Base-by-base conservation (phyloP, 1,140 invertebrate species). In the Aphaenogaster rudis region DNA sequence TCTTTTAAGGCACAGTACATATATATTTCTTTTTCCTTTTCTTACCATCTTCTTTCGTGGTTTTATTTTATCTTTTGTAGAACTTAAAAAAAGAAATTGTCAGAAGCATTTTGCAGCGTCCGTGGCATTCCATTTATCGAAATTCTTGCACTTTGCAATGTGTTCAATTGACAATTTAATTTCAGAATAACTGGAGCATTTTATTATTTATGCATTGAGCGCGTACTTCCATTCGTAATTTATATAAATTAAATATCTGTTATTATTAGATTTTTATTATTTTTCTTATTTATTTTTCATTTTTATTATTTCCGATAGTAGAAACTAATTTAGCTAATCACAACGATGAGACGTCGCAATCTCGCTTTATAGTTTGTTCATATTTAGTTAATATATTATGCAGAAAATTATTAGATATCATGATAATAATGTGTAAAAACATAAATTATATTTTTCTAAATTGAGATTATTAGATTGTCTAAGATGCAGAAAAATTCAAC, bases 291-390 rank as follows among this genome's bases (percentile, higher is more conserved):
- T 21, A 21, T 21, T 21, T 21, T 21, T 21, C 57, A 61, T 11
- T 61, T 61, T 61, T 61, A 61, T 61, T 61, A 17, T 52, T 52
- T 61, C 28, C 28, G 17, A 61, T 61, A 59, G 28, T 59, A 59
- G 28, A 59, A 28, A 2, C 9, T 28, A 59, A 59, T 59, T 59
- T 59, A 28, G 9, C 2, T 11, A 28, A 21, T 59, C n/a, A 54
- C n/a, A 54, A 21, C 57, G 21, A 59, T 59, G 57, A 59, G 21
- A 7, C 21, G 1, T 21, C 21, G 9, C 21, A 59, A 9, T 59
- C 11, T 59, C 21, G 21, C 21, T 21, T 21, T 21, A 21, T 21
- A 59, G 9, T 59, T 59, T 28, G 28, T 59, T 59, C 6, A 11
- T 59, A 28, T 28, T 21, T 21, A 21, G 21, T 21, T 21, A 21